Conservation (phyloP, 2,888 invertebrate species). For the Aproaerema taeniolella region DNA sequence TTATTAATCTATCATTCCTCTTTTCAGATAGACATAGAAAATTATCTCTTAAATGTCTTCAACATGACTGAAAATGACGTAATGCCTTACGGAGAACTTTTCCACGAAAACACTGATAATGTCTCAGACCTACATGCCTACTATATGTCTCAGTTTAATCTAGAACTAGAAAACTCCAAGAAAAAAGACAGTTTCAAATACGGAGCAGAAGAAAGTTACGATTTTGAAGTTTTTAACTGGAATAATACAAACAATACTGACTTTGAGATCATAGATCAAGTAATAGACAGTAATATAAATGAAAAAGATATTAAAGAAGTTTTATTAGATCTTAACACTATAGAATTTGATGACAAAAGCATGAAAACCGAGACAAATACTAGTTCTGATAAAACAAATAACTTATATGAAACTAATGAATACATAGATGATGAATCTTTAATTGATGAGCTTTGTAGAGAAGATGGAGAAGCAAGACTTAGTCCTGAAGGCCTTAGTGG, state of each 20-base stretch:
- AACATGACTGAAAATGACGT: constrained; percentile 65
- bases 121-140: constrained; percentile 68
- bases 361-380: constrained; percentile 37
- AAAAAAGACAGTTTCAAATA: constrained; percentile 54
- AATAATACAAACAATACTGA: constrained; percentile 33
- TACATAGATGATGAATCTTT: constrained; percentile 69
- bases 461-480: constrained; percentile 55
- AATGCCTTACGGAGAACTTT: constrained; percentile 56
- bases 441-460: constrained; percentile 67
- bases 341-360: constrained; percentile 58
- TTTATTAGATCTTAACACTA: constrained; percentile 58
- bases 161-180: constrained; percentile 66
- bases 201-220: constrained; percentile 62
- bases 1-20: too few species aligned
- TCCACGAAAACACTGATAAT: constrained; percentile 51
- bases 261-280: constrained; percentile 60
- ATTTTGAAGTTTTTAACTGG: constrained; percentile 65
- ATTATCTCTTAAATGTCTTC: constrained; percentile 69
- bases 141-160: constrained; percentile 70
- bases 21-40: too few species aligned
- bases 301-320: constrained; percentile 70
- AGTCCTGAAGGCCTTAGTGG: constrained; percentile 57
- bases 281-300: constrained; percentile 54
- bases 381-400: constrained; percentile 33
- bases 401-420: constrained; percentile 43